These are phyloP conservation scores for Dermochelys coriacea DNA, from an alignment of 2,797 vertebrate species.

Conservation along the genomic window DNA sequence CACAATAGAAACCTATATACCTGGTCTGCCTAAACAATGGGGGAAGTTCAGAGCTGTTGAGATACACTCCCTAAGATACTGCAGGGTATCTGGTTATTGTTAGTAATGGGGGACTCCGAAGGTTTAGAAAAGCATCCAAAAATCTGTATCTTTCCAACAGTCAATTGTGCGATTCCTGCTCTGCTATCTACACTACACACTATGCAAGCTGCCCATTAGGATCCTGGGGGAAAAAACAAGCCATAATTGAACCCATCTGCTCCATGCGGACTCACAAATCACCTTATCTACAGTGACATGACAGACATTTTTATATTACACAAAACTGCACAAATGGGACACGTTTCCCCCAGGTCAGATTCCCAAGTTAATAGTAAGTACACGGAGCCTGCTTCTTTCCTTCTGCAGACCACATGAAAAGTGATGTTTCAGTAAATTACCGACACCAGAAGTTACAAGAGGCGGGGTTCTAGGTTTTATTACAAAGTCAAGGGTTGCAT, in stretches of 20 bases:
- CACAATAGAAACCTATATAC: slow-evolving; percentile 13
- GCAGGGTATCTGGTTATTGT: slow-evolving; percentile 64
- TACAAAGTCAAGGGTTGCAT: neutral
- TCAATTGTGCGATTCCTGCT: neutral
- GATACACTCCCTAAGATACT: slow-evolving; percentile 9
- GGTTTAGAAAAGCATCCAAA: slow-evolving; percentile 42
- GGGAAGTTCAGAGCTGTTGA: slow-evolving; percentile 44
- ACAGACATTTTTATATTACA: slow-evolving; percentile 30
- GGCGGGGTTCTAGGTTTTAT: neutral
- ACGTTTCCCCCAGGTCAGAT: slow-evolving; percentile 24
- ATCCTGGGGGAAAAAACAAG: slow-evolving; percentile 57
- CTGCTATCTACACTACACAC: slow-evolving; percentile 32
- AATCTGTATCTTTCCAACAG: slow-evolving; percentile 46
- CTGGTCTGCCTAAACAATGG: slow-evolving; percentile 22
- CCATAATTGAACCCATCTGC: slow-evolving; percentile 72
- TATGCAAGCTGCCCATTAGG: neutral
- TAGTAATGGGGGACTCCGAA: slow-evolving; percentile 25
- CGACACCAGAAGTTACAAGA: neutral
- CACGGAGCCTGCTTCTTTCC: slow-evolving; percentile 11
- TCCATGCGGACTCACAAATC: slow-evolving; percentile 30
- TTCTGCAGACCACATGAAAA: neutral
- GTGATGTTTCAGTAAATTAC: neutral
- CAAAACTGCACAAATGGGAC: slow-evolving; percentile 45
- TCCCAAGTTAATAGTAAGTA: slow-evolving; percentile 43
- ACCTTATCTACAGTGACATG: slow-evolving; percentile 45